Conservation (phyloP, 92 coral and sea anemone genomes). For the Phenganax stokvisi region DNA sequence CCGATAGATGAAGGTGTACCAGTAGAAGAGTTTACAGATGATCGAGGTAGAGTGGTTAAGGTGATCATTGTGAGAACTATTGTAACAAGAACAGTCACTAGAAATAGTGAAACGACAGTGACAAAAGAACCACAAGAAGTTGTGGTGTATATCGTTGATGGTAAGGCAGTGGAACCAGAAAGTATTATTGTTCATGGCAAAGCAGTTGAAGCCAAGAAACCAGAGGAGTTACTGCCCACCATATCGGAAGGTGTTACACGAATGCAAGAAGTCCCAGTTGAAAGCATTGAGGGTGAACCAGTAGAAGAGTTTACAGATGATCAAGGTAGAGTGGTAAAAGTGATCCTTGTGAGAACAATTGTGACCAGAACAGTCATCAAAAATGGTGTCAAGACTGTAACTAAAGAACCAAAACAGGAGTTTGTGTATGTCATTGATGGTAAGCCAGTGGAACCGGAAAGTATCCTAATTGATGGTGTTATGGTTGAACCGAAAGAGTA, state of each 20-base stretch:
- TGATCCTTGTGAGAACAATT: conserved; percentile 39
- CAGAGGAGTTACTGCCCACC: conserved; percentile 16
- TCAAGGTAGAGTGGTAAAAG: conserved; percentile 52
- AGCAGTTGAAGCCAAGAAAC: conserved; percentile 31
- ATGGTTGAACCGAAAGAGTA: conserved; percentile 27
- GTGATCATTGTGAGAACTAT: conserved; percentile 43
- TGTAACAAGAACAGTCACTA: conserved; percentile 34
- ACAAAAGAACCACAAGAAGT: conserved; percentile 9
- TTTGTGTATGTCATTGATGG: conserved; percentile 37
- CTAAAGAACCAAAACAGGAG: conserved; percentile 40
- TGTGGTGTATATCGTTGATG: conserved; percentile 33
- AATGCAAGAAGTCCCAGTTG: conserved; percentile 28
- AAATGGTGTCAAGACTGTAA: conserved; percentile 15
- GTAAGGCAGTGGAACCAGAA: conserved; percentile 44
- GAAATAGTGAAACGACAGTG: conserved; percentile 37
- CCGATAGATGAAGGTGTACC: conserved; percentile 33
- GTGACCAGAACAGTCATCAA: conserved; percentile 50
- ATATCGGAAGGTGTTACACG: conserved; percentile 8
- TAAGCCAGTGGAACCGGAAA: conserved; percentile 27
- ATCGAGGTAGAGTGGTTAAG: conserved; percentile 46
- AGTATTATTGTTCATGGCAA: conserved; percentile 34
- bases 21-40: conserved; percentile 40
- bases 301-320: conserved; percentile 60
- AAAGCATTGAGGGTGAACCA: conserved; percentile 18
- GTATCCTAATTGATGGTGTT: not conserved